phyloP scores from a whole-genome alignment of 2,888 invertebrate genomes.

The Nephrotoma guestfalica region DNA sequence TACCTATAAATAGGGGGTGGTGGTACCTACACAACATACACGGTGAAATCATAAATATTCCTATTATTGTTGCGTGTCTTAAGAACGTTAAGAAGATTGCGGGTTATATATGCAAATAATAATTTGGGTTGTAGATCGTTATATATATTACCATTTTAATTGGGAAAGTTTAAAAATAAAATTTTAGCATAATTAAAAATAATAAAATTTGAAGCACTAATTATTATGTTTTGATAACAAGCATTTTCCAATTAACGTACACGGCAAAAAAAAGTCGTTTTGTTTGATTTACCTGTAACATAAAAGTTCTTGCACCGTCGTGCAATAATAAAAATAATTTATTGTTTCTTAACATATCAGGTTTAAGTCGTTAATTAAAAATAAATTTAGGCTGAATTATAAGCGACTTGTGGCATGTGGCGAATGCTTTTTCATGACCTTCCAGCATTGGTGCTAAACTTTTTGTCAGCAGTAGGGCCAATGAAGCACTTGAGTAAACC shows the following conservation, averaged over 20 bases:
- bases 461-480: too few relatives aligned
- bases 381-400: too few relatives aligned
- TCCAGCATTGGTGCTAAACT: too few relatives aligned
- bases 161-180: not conserved
- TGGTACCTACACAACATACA: too few relatives aligned
- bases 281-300: not conserved
- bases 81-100: not conserved
- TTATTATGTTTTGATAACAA: not conserved
- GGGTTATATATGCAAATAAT: not conserved
- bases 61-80: not conserved
- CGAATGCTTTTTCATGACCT: too few relatives aligned
- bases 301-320: not conserved
- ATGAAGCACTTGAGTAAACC: too few relatives aligned
- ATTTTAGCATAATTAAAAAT: not conserved
- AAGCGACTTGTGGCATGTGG: too few relatives aligned
- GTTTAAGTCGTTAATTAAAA: too few relatives aligned
- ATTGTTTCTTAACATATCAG: too few relatives aligned
- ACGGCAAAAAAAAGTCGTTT: not conserved
- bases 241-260: not conserved
- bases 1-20: too few relatives aligned
- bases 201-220: not conserved
- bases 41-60: not conserved
- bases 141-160: not conserved
- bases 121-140: not conserved
- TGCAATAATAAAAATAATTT: too few relatives aligned